Evolutionary conservation across 2,113 vertebrate genomes (phyloP).

Genomic region (Megalops atlanticus): DNA sequence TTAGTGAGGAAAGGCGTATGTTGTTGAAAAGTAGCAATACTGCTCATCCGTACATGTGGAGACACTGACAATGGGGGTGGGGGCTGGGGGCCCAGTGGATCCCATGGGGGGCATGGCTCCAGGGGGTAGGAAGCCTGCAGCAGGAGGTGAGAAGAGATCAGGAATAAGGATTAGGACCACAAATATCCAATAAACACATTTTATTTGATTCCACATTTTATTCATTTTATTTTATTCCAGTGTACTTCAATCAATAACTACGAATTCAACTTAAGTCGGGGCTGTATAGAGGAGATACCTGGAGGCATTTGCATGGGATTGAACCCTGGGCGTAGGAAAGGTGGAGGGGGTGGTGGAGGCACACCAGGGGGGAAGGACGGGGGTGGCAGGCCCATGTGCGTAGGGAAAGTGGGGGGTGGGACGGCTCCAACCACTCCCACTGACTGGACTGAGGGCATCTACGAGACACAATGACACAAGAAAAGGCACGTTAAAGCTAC

Average conservation of each 20-base stretch:
- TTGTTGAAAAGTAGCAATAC: not conserved
- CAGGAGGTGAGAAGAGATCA: not conserved
- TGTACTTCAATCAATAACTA: no score
- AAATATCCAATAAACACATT: no score
- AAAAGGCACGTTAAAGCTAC: not conserved
- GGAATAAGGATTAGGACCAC: no score
- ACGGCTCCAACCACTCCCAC: constrained; percentile 79
- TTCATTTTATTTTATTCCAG: no score
- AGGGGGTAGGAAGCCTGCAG: constrained; percentile 87
- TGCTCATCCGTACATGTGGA: constrained; percentile 50
- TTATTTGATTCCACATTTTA: no score
- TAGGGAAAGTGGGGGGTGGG: constrained; percentile 84
- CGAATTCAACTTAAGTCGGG: no score
- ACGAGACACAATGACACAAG: constrained; percentile 19
- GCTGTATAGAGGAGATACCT: no score
- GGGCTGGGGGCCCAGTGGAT: constrained; percentile 76
- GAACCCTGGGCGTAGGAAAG: constrained; percentile 91
- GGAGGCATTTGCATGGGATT: constrained; percentile 95
- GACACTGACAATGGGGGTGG: constrained; percentile 72
- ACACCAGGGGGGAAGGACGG: constrained; percentile 91
- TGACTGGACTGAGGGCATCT: constrained; percentile 81
- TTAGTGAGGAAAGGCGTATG: no score
- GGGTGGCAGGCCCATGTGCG: constrained; percentile 88
- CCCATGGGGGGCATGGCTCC: constrained; percentile 81
- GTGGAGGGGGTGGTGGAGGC: constrained; percentile 73